A percentile compares a stretch with the other conserved stretches of the same genome.
Conservation (phyloP, 2,113 vertebrate genomes). For the Thryonomys swinderianus region DNA sequence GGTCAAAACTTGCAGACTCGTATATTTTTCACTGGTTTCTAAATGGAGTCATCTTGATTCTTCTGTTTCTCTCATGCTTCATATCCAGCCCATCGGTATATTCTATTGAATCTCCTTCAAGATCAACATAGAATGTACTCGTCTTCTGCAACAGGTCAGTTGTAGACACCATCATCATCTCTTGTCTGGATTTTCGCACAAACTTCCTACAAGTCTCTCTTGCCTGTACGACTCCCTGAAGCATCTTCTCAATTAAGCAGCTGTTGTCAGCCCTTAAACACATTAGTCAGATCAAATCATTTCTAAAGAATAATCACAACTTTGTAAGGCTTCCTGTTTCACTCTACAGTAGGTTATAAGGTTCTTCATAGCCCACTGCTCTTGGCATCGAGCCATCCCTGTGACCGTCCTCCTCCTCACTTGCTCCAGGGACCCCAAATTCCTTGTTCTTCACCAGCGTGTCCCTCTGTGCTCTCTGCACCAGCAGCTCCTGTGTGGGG, state of each 20-base stretch:
- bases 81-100: not conserved
- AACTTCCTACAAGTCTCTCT: not conserved
- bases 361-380: not conserved
- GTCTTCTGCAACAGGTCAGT: not conserved
- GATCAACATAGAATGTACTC: not conserved
- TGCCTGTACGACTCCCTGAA: not conserved
- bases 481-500: not conserved
- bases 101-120: not conserved
- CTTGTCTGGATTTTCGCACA: not conserved
- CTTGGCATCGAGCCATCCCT: not conserved
- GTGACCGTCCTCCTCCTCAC: not conserved
- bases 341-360: not conserved
- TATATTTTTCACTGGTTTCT: not conserved
- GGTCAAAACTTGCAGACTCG: not conserved
- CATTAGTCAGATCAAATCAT: not conserved
- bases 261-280: not conserved
- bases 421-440: not conserved
- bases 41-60: slow-evolving; percentile 12
- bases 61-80: not conserved
- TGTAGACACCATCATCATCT: not conserved
- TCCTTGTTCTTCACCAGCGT: not conserved
- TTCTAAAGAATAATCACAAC: not conserved
- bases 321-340: not conserved
- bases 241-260: not conserved
- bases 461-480: not conserved